These are phyloP conservation scores for Caenorhabditis parvicauda DNA, from an alignment of 2,888 invertebrate genomes.

Conservation along the genomic window DNA sequence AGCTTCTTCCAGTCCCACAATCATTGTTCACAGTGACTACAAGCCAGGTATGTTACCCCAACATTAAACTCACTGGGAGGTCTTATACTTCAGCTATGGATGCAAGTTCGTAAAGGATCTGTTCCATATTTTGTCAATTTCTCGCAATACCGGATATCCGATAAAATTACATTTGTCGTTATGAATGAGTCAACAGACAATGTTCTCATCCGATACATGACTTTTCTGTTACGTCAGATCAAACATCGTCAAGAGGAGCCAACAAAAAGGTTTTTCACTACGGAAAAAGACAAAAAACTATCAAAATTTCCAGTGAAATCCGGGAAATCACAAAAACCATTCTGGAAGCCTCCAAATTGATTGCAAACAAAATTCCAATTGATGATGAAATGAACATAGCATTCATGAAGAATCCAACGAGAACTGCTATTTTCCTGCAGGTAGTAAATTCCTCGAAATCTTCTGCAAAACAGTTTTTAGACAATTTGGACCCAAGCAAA, in stretches of 20 bases:
- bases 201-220: constrained; percentile 21
- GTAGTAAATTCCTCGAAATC: constrained; percentile 4
- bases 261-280: background rate
- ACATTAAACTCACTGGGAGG: too few relatives aligned
- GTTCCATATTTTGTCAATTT: constrained; percentile 28
- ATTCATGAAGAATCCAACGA: constrained; percentile 22
- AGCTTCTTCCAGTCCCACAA: too few relatives aligned
- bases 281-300: too few relatives aligned
- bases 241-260: constrained; percentile 9
- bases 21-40: too few relatives aligned
- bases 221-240: constrained; percentile 20
- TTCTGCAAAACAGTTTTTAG: constrained; percentile 3
- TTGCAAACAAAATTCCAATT: constrained; percentile 12
- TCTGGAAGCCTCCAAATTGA: constrained; percentile 12
- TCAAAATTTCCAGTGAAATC: constrained; percentile 19
- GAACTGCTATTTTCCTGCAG: constrained; percentile 20
- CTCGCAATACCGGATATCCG: constrained; percentile 9
- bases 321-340: constrained; percentile 21
- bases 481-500: constrained; percentile 24
- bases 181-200: constrained; percentile 22
- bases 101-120: constrained; percentile 15
- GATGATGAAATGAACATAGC: constrained; percentile 7
- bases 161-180: constrained; percentile 19
- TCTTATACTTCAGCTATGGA: constrained; percentile 23
- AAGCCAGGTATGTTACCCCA: too few relatives aligned